Evolutionary conservation across 92 coral and sea anemone genomes (phyloP).

Genomic region (Pocillopora grandis): DNA sequence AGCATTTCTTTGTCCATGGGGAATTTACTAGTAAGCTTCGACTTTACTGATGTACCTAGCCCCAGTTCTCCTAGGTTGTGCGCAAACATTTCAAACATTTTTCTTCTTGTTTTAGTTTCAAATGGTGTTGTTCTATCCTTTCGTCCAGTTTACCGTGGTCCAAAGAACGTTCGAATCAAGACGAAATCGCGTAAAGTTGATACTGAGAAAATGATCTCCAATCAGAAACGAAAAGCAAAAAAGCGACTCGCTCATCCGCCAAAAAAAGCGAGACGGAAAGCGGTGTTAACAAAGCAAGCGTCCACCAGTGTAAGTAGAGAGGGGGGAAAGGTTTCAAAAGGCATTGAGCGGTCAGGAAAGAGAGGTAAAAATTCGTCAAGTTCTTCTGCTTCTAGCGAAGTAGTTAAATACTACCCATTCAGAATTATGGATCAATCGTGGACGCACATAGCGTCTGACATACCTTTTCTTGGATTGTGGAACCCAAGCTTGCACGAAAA

Average conservation of each 20-base stretch:
- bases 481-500: constrained; percentile 15
- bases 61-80: too few species aligned
- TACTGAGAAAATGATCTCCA: not conserved
- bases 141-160: constrained; percentile 2
- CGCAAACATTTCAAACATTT: too few species aligned
- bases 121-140: not conserved
- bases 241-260: constrained; percentile 7
- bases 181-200: not conserved
- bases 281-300: not conserved
- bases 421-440: constrained; percentile 38
- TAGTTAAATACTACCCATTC: constrained; percentile 35
- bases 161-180: not conserved
- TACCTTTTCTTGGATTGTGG: constrained; percentile 28
- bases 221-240: constrained; percentile 20
- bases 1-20: too few species aligned
- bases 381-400: not conserved
- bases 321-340: not conserved
- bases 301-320: not conserved
- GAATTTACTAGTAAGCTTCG: too few species aligned
- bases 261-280: not conserved
- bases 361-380: not conserved
- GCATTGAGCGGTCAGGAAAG: not conserved
- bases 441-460: constrained; percentile 1
- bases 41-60: too few species aligned
- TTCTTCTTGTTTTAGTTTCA: not conserved